Base-by-base conservation (phyloP, 1,140 invertebrate genomes). In the Zophobas atratus region DNA sequence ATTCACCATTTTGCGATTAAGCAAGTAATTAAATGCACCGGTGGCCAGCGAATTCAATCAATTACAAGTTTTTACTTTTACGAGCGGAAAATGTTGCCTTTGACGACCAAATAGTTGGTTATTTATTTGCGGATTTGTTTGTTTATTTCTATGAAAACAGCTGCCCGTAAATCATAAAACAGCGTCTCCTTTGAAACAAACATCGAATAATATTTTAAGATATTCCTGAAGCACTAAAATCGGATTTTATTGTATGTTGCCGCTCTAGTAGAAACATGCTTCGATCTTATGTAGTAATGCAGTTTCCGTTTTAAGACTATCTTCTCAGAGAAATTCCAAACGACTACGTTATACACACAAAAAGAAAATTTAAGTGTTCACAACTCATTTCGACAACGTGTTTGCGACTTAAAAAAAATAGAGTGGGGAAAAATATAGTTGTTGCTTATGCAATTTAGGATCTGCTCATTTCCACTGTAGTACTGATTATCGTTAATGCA, bases 171-270 rank as follows among this genome's bases (percentile, higher is more conserved):
- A 8, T 60, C 56, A 36, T 60, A 60, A 60, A 60, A 60, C 36
- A 60, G 35, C 35, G 35, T 60, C 56, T 60, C 56, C 56, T 60
- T 60, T 60, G 56, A 60, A 60, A 33, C 38, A 36, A 36, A 60
- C 56, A 60, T 60, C 56, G 56, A 36, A 60, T 60, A 60, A 60
- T 60, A 60, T 60, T 35, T 60, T 39, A 60, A 60, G 38, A 36
- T 60, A 60, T 60, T 60, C 35, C 8, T n/a, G 56, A 33, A 60
- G 56, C 56, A 60, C 34, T 60, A 60, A 60, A 60, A 60, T 34
- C 56, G 6, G 4, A 39, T 60, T 60, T 60, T 60, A 60, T 60
- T 60, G 36, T 20, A 35, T 36, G 34, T 60, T 60, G 35, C 38
- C 56, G 56, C 6, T 60, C 38, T 60, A 60, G 36, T 60, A 35